Evolutionary conservation across 53 echinoderm and acorn worm species (phyloP).

Genomic region (Hippasteria phrygiana): DNA sequence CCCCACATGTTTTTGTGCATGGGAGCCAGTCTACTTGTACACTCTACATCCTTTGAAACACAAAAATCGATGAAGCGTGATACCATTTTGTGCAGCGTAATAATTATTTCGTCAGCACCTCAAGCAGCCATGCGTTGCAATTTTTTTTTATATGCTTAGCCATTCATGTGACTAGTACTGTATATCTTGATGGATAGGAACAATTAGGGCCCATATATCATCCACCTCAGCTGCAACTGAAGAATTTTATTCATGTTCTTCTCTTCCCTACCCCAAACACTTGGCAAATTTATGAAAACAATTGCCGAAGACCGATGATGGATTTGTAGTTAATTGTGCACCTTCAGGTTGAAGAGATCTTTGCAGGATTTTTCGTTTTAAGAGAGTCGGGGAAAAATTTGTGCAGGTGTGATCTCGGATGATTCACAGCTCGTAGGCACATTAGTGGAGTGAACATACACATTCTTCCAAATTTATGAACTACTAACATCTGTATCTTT

Average conservation of each 20-base stretch:
- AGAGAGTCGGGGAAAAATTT: not conserved
- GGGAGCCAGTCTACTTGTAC: too few relatives aligned
- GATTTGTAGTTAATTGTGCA: not conserved
- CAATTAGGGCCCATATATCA: conserved; percentile 24
- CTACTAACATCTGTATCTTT: not conserved
- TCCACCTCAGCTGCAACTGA: not conserved
- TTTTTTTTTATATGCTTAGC: not conserved
- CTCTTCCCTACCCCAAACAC: not conserved
- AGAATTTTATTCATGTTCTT: conserved; percentile 22
- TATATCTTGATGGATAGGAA: not conserved
- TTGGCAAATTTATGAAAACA: conserved; percentile 31
- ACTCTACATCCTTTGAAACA: too few relatives aligned
- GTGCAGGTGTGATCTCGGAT: not conserved
- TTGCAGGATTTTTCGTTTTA: not conserved
- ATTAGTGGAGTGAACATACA: not conserved
- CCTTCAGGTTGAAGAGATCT: not conserved
- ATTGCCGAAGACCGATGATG: not conserved
- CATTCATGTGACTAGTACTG: not conserved
- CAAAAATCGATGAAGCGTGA: too few relatives aligned
- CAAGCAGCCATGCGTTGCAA: not conserved
- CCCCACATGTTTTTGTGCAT: too few relatives aligned
- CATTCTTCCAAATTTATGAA: not conserved
- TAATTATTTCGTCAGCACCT: too few relatives aligned
- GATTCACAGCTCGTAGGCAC: not conserved
- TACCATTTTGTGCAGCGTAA: too few relatives aligned